Conservation (phyloP, 2,888 invertebrate species). For the Nycteola revayana region DNA sequence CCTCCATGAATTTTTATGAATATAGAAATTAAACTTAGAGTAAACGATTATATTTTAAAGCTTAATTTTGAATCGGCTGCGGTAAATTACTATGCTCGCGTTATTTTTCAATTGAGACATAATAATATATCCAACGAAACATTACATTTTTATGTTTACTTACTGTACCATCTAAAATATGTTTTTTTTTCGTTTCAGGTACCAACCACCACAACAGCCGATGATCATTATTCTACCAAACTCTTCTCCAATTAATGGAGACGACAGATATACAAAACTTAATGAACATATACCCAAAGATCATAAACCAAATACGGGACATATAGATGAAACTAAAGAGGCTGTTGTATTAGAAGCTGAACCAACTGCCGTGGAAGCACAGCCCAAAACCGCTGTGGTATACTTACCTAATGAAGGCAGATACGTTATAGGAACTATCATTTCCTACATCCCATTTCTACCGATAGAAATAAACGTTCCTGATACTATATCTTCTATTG, state of each 20-base stretch:
- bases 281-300: conserved; percentile 23
- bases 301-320: conserved; percentile 30
- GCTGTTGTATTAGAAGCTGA: conserved; percentile 57
- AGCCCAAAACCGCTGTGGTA: conserved; percentile 23
- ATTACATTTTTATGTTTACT: no score
- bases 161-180: no score
- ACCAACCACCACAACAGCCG: conserved; percentile 39
- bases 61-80: no score
- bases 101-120: no score
- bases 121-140: no score
- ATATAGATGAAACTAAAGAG: conserved; percentile 46
- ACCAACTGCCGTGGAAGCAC: conserved; percentile 17
- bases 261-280: conserved; percentile 17
- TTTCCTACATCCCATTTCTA: conserved; percentile 78
- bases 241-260: conserved; percentile 11
- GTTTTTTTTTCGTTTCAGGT: conserved; percentile 46
- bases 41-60: no score
- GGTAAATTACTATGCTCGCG: no score
- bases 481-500: conserved; percentile 64
- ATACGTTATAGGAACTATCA: conserved; percentile 65
- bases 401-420: conserved; percentile 47
- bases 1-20: no score
- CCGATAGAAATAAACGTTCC: conserved; percentile 85
- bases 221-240: conserved; percentile 52
- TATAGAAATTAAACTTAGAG: no score